Percentiles rank a stretch among this genome's conserved stretches.
Evolutionary conservation across 2,888 invertebrate genomes (phyloP).

Genomic region (Dermolepida albohirtum): DNA sequence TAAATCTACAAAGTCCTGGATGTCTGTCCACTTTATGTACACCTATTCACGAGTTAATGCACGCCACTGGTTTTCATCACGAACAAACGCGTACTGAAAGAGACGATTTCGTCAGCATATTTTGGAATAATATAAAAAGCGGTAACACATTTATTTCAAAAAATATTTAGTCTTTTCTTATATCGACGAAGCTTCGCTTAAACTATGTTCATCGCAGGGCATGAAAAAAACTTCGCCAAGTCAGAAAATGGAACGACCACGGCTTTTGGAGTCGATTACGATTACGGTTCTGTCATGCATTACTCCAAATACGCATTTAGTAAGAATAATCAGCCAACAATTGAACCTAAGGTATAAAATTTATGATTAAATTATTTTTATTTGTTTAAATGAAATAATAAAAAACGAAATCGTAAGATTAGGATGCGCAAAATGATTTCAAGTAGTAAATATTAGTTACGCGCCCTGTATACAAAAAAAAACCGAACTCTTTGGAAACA

Average conservation of each 20-base stretch:
- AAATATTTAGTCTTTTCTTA: constrained; percentile 6
- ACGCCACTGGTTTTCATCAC: constrained; percentile 83
- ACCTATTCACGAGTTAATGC: constrained; percentile 83
- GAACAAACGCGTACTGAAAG: constrained; percentile 85
- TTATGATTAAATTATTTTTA: not conserved
- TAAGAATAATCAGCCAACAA: constrained; percentile 77
- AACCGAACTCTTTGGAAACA: too few relatives aligned
- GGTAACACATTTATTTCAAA: not conserved
- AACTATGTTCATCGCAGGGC: constrained; percentile 64
- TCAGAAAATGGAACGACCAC: constrained; percentile 69
- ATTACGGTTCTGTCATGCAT: constrained; percentile 87
- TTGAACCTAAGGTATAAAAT: constrained; percentile 56
- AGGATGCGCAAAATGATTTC: too few relatives aligned
- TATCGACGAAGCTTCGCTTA: too few relatives aligned
- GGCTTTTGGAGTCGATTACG: constrained; percentile 79
- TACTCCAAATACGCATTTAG: constrained; percentile 84
- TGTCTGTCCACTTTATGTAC: constrained; percentile 81
- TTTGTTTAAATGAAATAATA: not conserved
- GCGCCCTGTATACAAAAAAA: too few relatives aligned
- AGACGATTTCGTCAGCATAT: constrained; percentile 75
- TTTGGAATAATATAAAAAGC: constrained; percentile 75
- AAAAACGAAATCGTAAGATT: too few relatives aligned
- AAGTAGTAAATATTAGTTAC: too few relatives aligned
- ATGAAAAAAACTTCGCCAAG: constrained; percentile 79
- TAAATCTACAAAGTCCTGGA: constrained; percentile 81